Percentiles rank a stretch among this genome's conserved stretches.
Conservation (phyloP, 2,797 vertebrate species). For the Remorina albescens region DNA sequence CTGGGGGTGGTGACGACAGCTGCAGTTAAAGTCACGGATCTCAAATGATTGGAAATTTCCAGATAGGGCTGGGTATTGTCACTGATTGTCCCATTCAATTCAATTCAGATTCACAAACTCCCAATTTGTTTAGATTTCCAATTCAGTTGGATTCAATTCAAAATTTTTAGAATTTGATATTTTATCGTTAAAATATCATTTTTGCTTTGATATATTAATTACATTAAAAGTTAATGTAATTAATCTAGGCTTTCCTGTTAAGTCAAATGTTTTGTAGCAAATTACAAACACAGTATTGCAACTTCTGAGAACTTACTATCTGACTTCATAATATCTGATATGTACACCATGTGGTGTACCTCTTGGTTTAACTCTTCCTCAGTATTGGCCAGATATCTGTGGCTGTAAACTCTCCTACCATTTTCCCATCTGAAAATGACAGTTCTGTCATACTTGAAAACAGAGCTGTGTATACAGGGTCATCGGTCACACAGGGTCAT, state of each 20-base stretch:
- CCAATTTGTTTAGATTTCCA: too few species aligned
- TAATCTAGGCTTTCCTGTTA: not conserved
- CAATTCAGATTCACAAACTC: too few species aligned
- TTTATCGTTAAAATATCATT: too few species aligned
- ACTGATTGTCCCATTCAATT: too few species aligned
- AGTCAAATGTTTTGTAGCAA: not conserved
- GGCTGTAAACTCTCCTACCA: not conserved
- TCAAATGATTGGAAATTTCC: not conserved
- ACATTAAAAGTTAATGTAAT: too few species aligned
- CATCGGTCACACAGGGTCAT: constrained; percentile 12
- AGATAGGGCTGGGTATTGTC: too few species aligned
- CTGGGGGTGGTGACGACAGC: not conserved
- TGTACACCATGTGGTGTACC: not conserved
- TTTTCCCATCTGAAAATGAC: constrained; percentile 26
- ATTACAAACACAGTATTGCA: not conserved
- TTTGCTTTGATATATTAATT: too few species aligned
- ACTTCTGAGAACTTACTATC: not conserved
- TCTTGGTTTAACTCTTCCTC: not conserved
- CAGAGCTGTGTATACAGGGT: not conserved
- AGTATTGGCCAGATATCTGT: not conserved
- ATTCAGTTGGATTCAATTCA: too few species aligned
- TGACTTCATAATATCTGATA: not conserved
- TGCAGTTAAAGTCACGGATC: not conserved
- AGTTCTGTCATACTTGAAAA: constrained; percentile 12
- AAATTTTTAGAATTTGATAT: too few species aligned